Conservation (phyloP, 2,888 invertebrate genomes). For the Alcis repandata region DNA sequence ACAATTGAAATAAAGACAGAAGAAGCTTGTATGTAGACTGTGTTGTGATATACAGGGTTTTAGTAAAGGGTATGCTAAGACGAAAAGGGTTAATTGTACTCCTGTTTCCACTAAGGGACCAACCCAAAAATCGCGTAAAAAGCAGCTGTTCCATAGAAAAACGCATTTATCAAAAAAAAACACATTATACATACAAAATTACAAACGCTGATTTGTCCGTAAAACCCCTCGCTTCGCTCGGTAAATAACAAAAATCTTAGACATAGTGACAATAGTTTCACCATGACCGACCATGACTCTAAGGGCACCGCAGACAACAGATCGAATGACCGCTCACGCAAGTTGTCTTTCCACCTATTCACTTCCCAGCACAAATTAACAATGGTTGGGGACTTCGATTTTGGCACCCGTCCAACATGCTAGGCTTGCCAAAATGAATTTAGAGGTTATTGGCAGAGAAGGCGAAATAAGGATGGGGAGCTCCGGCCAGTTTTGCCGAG, state of each 20-base stretch:
- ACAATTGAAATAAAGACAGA: too few species aligned
- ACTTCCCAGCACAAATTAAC: conserved; percentile 14
- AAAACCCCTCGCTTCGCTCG: background rate
- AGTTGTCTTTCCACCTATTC: background rate
- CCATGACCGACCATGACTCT: conserved; percentile 25
- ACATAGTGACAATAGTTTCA: background rate
- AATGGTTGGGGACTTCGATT: conserved; percentile 26
- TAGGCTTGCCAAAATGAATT: conserved; percentile 50
- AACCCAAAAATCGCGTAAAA: too few species aligned
- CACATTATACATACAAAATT: too few species aligned
- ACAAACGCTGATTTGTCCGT: too few species aligned
- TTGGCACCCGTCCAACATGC: conserved; percentile 23
- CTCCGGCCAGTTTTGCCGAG: conserved; percentile 5
- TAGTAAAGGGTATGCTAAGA: too few species aligned
- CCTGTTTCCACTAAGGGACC: too few species aligned
- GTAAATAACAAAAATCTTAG: too few species aligned
- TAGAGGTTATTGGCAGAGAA: conserved; percentile 61
- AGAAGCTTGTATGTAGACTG: too few species aligned
- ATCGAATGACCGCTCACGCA: conserved; percentile 2
- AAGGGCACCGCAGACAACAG: conserved; percentile 1
- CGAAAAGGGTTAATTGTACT: too few species aligned
- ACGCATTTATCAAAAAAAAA: too few species aligned
- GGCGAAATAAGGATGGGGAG: conserved; percentile 31
- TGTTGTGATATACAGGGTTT: too few species aligned
- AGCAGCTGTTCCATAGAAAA: too few species aligned